Evolutionary conservation across 2,797 vertebrate species (phyloP).

Genomic region (Ctenopoma multispine): DNA sequence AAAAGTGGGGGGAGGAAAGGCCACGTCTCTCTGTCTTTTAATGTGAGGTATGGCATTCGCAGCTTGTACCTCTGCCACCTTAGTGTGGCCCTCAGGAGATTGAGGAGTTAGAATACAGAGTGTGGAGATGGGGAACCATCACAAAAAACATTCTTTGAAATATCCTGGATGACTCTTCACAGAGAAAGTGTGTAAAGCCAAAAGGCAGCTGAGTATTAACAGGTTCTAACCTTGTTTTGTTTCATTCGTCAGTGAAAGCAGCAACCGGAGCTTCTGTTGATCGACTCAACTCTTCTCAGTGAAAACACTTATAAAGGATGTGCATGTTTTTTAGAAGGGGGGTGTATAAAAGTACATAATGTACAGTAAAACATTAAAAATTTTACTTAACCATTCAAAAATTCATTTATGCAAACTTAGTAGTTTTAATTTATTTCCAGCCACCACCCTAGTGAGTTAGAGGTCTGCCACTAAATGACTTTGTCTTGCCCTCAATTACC

Average conservation of each 20-base stretch:
- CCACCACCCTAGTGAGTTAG: constrained; percentile 39
- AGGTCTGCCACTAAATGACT: constrained; percentile 65
- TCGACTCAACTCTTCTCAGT: neutral
- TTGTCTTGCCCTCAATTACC: constrained; percentile 63
- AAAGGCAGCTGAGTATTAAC: neutral
- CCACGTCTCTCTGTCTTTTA: constrained; percentile 26
- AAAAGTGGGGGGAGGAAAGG: constrained; percentile 27
- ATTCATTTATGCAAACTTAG: constrained; percentile 59
- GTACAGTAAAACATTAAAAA: constrained; percentile 10
- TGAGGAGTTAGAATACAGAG: neutral
- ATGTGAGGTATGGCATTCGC: constrained; percentile 22
- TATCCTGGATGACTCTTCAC: neutral
- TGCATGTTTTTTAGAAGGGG: neutral
- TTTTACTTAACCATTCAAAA: constrained; percentile 39
- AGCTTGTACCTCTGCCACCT: constrained; percentile 10
- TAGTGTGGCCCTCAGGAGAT: constrained; percentile 8
- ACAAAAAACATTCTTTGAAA: constrained; percentile 26
- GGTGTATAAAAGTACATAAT: constrained; percentile 2
- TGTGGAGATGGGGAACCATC: constrained; percentile 3
- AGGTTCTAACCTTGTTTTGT: constrained; percentile 19
- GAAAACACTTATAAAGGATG: neutral
- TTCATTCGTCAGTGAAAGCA: constrained; percentile 37
- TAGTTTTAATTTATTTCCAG: constrained; percentile 36
- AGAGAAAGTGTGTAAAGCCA: neutral
- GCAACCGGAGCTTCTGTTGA: neutral